phyloP scores from a whole-genome alignment of 2,113 vertebrate species.

The Macquaria ambigua region DNA sequence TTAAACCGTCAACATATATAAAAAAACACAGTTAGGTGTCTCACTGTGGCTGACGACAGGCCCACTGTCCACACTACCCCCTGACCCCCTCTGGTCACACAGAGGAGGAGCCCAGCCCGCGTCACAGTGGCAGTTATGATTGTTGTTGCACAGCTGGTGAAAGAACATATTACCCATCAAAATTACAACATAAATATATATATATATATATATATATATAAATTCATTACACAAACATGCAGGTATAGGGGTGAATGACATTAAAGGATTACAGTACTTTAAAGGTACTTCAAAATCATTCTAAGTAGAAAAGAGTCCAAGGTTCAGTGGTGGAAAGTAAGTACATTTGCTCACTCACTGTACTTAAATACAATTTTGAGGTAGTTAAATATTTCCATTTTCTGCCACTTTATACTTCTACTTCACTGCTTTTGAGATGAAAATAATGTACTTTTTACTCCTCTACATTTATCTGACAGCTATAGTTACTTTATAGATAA shows the following conservation, averaged over 20 bases:
- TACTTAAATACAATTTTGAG: neutral
- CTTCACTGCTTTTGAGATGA: neutral
- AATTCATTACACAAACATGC: neutral
- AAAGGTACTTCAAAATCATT: neutral
- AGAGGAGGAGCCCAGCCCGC: constrained; percentile 92
- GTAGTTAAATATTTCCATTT: neutral
- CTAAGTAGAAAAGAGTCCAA: neutral
- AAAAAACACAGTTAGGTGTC: constrained; percentile 24
- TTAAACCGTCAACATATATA: neutral
- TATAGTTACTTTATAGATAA: neutral
- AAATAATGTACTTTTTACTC: neutral
- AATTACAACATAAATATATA: neutral
- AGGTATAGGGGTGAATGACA: neutral
- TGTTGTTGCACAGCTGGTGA: constrained; percentile 95
- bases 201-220: neutral
- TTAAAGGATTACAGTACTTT: neutral
- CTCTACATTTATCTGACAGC: neutral
- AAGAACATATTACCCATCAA: neutral
- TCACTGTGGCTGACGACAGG: constrained; percentile 82
- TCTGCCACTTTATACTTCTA: neutral
- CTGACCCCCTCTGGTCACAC: constrained; percentile 87
- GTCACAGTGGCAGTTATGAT: constrained; percentile 94
- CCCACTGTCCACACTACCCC: constrained; percentile 96
- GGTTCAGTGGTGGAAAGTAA: neutral
- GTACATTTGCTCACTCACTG: too few species aligned